Conservation (phyloP, 2,797 vertebrate genomes). For the Pangasius mekongensis region DNA sequence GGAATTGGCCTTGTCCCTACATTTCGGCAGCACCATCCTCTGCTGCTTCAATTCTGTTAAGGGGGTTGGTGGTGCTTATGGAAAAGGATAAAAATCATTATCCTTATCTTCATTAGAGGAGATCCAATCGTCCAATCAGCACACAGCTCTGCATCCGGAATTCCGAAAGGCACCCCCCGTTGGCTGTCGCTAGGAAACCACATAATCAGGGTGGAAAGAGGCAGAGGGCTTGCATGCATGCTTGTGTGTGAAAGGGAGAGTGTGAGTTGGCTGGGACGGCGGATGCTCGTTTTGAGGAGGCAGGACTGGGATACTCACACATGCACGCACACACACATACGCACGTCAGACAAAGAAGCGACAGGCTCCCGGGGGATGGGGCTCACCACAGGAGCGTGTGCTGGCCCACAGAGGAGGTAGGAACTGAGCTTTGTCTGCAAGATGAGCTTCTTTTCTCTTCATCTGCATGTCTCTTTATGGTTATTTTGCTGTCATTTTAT, state of each 20-base stretch:
- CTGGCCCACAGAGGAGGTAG: constrained; percentile 79
- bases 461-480: constrained; percentile 34
- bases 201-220: constrained; percentile 79
- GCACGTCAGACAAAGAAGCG: constrained; percentile 59
- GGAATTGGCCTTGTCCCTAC: constrained; percentile 23
- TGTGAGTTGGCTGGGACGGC: constrained; percentile 51
- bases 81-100: constrained; percentile 72
- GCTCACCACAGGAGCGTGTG: constrained; percentile 79
- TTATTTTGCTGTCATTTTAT: background rate
- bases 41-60: background rate
- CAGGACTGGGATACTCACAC: constrained; percentile 53
- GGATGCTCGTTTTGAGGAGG: constrained; percentile 50
- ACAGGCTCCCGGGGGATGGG: constrained; percentile 69
- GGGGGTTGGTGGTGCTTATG: constrained; percentile 68
- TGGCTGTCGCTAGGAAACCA: constrained; percentile 85
- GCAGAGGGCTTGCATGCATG: constrained; percentile 69
- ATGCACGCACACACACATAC: constrained; percentile 49
- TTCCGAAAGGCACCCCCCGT: constrained; percentile 71
- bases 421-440: constrained; percentile 65
- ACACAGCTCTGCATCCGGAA: constrained; percentile 65
- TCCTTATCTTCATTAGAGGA: constrained; percentile 80
- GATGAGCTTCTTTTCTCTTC: constrained; percentile 35
- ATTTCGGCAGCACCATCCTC: constrained; percentile 38
- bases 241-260: constrained; percentile 54
- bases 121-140: constrained; percentile 74